A percentile compares a stretch with the other conserved stretches of the same genome.
phyloP scores from a whole-genome alignment of 2,113 vertebrate genomes.

The Glaucidium brasilianum region DNA sequence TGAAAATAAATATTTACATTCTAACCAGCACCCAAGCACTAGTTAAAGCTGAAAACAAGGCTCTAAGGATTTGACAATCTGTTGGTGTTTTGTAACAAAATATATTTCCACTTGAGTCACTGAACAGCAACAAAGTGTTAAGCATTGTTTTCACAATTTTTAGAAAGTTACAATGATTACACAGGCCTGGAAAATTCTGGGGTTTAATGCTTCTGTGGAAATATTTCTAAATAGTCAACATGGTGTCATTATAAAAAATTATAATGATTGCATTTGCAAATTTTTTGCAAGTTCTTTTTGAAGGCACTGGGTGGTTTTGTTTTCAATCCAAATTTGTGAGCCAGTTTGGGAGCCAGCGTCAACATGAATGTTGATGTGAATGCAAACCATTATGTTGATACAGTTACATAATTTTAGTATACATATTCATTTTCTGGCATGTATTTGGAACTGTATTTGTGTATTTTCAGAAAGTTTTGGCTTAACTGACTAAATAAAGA shows the following conservation, averaged over 20 bases:
- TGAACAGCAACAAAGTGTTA: not conserved
- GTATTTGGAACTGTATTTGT: not conserved
- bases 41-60: conserved; percentile 12
- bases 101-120: not conserved
- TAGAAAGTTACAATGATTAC: not conserved
- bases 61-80: conserved; percentile 6
- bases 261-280: not conserved
- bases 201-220: not conserved
- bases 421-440: not conserved
- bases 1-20: conserved; percentile 48
- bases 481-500: not conserved
- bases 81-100: conserved; percentile 22
- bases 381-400: not conserved
- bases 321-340: not conserved
- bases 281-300: not conserved
- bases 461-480: not conserved
- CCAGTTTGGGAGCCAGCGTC: not conserved
- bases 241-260: not conserved
- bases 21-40: not conserved
- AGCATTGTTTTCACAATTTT: not conserved
- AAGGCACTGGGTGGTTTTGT: not conserved
- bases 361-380: not conserved
- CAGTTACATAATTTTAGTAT: not conserved
- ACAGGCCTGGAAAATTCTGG: not conserved
- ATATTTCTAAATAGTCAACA: not conserved